Evolutionary conservation across 23 tunicate species (phyloP), one percentile per base, ranked within the genome.

Genomic region (Trididemnum nubilum): DNA sequence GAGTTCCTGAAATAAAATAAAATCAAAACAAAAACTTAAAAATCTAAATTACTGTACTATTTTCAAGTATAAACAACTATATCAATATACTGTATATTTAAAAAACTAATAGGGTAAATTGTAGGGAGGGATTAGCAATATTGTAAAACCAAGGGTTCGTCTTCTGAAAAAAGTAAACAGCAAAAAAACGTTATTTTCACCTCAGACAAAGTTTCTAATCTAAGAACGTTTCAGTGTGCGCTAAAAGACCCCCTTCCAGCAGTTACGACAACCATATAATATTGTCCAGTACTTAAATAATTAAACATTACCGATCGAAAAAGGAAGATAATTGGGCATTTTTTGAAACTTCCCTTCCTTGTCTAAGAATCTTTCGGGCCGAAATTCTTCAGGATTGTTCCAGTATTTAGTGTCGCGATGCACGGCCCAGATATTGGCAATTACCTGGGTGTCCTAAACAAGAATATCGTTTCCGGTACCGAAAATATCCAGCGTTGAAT

Each of bases 241-340:
- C n/a, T n/a, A n/a, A n/a, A n/a, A n/a, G n/a, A n/a, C n/a, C n/a
- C n/a, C n/a, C n/a, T n/a, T n/a, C n/a, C n/a, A n/a, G n/a, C n/a
- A n/a, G n/a, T n/a, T n/a, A n/a, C n/a, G n/a, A n/a, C n/a, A n/a
- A n/a, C n/a, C n/a, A n/a, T n/a, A n/a, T n/a, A n/a, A n/a, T n/a
- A n/a, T n/a, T n/a, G n/a, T n/a, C n/a, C n/a, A n/a, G n/a, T n/a
- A n/a, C n/a, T n/a, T n/a, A n/a, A n/a, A n/a, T n/a, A n/a, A n/a
- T n/a, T n/a, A n/a, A n/a, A n/a, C n/a, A n/a, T 71, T 52, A 82
- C 86, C 86, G 32, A 71, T 49, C 0, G 86, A 82, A 37, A 82
- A 82, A 0, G 86, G 51, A 33, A 82, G 34, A 26, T 63, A 51
- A 38, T 82, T 33, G 1, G 86, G 34, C 5, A 60, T 24, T 3